Conservation (phyloP, 2,797 vertebrate genomes). For the Anableps anableps region DNA sequence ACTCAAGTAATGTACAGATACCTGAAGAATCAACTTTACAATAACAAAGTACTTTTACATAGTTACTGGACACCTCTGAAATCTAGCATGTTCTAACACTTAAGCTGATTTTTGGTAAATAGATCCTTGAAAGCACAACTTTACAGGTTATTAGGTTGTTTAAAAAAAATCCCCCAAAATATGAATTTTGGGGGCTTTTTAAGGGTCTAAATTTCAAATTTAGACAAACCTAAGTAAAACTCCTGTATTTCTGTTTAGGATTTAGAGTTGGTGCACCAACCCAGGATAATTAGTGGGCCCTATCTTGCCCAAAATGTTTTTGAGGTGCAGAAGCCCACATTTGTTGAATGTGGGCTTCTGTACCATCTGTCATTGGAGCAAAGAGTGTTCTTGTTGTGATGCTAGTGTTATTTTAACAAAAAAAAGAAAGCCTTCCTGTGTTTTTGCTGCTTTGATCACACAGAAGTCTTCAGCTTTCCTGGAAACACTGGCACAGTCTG, state of each 20-base stretch:
- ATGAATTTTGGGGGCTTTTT: background rate
- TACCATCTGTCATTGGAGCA: background rate
- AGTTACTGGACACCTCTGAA: too few relatives aligned
- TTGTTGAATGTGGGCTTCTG: background rate
- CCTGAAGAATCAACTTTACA: too few relatives aligned
- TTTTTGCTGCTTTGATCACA: conserved; percentile 26
- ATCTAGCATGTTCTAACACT: background rate
- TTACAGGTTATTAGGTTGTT: background rate
- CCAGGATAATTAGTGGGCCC: background rate
- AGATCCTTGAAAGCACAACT: background rate
- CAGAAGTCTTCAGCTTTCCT: conserved; percentile 20
- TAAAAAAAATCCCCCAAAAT: background rate
- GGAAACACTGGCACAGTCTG: conserved; percentile 7
- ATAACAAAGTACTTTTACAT: too few relatives aligned
- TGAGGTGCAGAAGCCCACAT: too few relatives aligned
- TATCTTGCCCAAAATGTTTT: background rate
- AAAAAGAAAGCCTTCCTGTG: conserved; percentile 2
- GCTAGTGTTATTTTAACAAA: background rate
- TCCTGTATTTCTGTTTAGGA: background rate
- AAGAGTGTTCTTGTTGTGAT: background rate
- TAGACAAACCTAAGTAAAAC: background rate
- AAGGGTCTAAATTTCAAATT: background rate
- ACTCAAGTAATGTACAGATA: too few relatives aligned
- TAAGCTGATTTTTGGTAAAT: background rate
- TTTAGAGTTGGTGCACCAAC: background rate